Evolutionary conservation across 2,797 vertebrate species (phyloP), one percentile per base, ranked within the genome.

Genomic region (Mionectes olivaceus): DNA sequence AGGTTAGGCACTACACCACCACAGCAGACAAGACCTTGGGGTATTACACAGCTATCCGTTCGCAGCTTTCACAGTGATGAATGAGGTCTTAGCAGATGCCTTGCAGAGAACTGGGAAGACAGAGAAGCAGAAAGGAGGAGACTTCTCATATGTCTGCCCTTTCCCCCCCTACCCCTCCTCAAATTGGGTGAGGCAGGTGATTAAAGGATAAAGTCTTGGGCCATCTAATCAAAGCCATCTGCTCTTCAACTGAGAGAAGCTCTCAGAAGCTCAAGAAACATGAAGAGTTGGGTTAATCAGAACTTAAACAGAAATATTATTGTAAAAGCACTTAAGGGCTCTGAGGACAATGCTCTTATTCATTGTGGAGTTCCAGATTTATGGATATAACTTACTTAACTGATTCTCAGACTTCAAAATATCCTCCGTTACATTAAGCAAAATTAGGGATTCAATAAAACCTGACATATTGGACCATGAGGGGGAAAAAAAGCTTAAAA

Each of bases 61-160:
- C 25, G 17, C 97, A 97, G 96, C 88, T 91, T 95, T 96, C 96
- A 85, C 50, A 1, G 92, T 98, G 98, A 98, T 98, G 97, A 97
- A 98, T 98, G 96, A 97, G 97, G 96, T 97, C 92, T 96, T 87
- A 97, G 96, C 90, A 97, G 97, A 98, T 70, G 93, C 64, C 96
- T 97, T 97, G 91, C 97, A 98, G 97, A 97, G 95, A 96, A 61
- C 87, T 90, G 81, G 89, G 85, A 67, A 70, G 76, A 82, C 46
- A 84, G 81, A 87, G 94, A 89, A 56, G 50, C 21, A 77, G 63
- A 67, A 69, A 73, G 67, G 33, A 85, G 90, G 73, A 93, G 89
- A 95, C 96, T 97, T 96, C 96, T 98, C 96, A 83, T 79, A 79
- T 83, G 85, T 93, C 95, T 96, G 89, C 89, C 96, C 92, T 96